A percentile compares a stretch with the other conserved stretches of the same genome.
Evolutionary conservation across 1,140 invertebrate species (phyloP).

Genomic region (Triops longicaudatus): DNA sequence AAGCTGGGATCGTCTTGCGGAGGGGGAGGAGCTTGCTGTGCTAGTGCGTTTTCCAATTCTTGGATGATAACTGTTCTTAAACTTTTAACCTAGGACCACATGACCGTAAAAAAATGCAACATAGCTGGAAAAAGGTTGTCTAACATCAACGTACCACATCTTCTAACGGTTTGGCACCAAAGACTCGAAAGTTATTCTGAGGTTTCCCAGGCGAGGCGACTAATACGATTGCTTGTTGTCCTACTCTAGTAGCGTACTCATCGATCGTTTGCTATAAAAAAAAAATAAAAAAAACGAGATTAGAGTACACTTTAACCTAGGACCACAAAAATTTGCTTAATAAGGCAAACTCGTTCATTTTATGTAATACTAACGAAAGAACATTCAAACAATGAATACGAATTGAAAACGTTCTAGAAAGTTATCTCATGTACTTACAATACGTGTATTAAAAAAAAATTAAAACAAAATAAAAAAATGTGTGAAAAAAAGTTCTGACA

Average conservation of each 20-base stretch:
- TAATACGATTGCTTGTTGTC: slow-evolving; percentile 93
- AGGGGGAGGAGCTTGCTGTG: slow-evolving; percentile 86
- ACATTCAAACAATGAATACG: slow-evolving; percentile 10
- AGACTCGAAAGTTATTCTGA: slow-evolving; percentile 90
- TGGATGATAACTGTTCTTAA: slow-evolving; percentile 84
- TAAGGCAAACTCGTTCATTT: too few species aligned
- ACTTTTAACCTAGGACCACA: slow-evolving; percentile 57
- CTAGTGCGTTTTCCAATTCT: slow-evolving; percentile 82
- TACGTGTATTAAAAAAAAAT: too few species aligned
- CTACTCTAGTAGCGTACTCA: slow-evolving; percentile 91
- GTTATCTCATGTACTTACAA: too few species aligned
- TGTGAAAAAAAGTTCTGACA: too few species aligned
- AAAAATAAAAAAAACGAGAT: too few species aligned
- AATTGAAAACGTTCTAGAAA: slow-evolving; percentile 29
- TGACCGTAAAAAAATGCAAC: neutral
- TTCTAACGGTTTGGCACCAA: slow-evolving; percentile 92
- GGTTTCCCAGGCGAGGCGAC: slow-evolving; percentile 95
- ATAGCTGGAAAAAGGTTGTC: neutral
- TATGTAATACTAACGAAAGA: too few species aligned
- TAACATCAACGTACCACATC: slow-evolving; percentile 62
- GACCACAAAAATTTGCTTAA: too few species aligned
- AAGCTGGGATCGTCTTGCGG: slow-evolving; percentile 83
- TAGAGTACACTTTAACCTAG: too few species aligned
- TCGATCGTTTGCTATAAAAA: slow-evolving; percentile 81
- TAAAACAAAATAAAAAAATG: neutral